These are phyloP conservation scores for Micromussa lordhowensis DNA, from an alignment of 92 coral and sea anemone species.

Conservation along the genomic window DNA sequence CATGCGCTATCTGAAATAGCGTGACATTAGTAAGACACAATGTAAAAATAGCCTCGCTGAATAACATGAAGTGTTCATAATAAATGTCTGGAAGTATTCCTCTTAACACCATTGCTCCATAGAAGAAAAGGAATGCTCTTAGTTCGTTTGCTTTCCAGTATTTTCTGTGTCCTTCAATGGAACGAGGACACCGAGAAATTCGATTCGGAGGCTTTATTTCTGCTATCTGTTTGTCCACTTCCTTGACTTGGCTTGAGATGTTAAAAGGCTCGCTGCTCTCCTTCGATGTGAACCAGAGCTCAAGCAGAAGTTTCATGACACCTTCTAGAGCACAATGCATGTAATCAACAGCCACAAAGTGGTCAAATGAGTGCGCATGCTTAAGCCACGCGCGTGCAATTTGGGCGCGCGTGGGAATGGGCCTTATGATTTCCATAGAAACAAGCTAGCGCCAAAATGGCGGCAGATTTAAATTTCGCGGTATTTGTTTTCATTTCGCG, in stretches of 20 bases:
- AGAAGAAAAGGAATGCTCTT: slow-evolving; percentile 66
- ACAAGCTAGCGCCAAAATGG: too few species aligned
- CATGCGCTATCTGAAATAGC: slow-evolving; percentile 47
- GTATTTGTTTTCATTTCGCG: too few species aligned
- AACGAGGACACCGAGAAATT: slow-evolving; percentile 59
- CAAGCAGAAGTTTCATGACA: slow-evolving; percentile 42
- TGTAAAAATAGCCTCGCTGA: slow-evolving; percentile 62
- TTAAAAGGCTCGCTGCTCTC: slow-evolving; percentile 36
- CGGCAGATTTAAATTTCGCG: too few species aligned
- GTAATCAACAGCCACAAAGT: slow-evolving; percentile 57
- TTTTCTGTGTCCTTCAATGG: slow-evolving; percentile 51
- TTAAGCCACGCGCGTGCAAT: too few species aligned
- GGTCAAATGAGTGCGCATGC: too few species aligned
- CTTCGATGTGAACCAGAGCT: slow-evolving; percentile 64
- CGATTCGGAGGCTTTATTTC: slow-evolving; percentile 60
- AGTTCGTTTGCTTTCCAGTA: slow-evolving; percentile 70
- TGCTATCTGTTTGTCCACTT: slow-evolving; percentile 58
- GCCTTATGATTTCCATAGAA: too few species aligned
- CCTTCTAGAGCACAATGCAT: slow-evolving; percentile 70
- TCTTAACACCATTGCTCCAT: slow-evolving; percentile 52
- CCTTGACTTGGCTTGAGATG: slow-evolving; percentile 40
- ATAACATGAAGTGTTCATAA: slow-evolving; percentile 34
- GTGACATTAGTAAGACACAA: slow-evolving; percentile 52
- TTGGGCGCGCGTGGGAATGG: too few species aligned
- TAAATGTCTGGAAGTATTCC: too few species aligned